Base-by-base conservation (phyloP, 2,888 invertebrate species). In the Pterostichus niger region DNA sequence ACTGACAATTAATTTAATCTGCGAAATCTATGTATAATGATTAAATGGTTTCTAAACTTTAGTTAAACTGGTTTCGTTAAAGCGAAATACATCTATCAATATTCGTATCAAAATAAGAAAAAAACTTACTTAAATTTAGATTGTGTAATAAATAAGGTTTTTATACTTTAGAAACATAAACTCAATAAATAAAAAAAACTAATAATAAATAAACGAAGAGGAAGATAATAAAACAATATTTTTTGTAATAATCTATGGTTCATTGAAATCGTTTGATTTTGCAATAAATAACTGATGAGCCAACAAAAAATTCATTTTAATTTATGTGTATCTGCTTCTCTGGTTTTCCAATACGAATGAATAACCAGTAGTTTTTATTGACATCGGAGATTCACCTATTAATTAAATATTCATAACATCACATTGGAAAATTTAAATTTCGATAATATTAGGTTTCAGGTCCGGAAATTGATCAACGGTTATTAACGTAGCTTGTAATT, bases 331-430 rank as follows among this genome's bases (percentile, higher is more conserved):
- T 49, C 49, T 13, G 5, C 10, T 49, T 49, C 4, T 11, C 11
- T 13, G 5, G 4, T 49, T 49, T 9, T 49, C n/a, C 35, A 33
- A 10, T 64, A 10, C 35, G n/a, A 64, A 35, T 64, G n/a, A 2
- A 64, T 64, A 64, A 64, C 33, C 33, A 64, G 35, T n/a, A 13
- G 64, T 64, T 64, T 59, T 64, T 64, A 33, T 64, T 35, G 64
- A 64, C 35, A 64, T 13, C 13, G 64, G 64, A 35, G 64, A 64
- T 64, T 35, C 35, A 64, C 64, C 64, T 64, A 35, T 35, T 64
- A 64, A 64, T 64, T 64, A 64, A 11, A 64, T 64, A 64, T 64
- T 64, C 64, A 64, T 64, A 11, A 49, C 6, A 49, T 49, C n/a
- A 49, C 49, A 49, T 49, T 49, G 49, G 33, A n/a, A 35, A 64